Evolutionary conservation across 2,888 invertebrate species (phyloP).

Genomic region (Dorcus parallelipipedus): DNA sequence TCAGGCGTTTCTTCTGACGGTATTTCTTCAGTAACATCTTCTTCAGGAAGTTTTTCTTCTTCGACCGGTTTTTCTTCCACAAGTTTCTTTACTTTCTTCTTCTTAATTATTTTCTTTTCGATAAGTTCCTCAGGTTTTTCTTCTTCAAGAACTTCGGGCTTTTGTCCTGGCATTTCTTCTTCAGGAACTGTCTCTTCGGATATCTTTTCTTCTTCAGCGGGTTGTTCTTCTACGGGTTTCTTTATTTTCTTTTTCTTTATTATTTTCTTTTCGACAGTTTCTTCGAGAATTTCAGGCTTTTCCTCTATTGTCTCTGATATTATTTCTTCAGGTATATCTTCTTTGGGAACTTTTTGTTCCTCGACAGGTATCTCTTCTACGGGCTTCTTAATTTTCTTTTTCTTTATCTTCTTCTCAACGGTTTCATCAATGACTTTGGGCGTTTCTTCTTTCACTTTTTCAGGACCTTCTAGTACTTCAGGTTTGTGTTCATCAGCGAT

Average conservation of each 20-base stretch:
- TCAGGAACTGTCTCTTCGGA: conserved; percentile 12
- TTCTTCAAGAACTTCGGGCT: conserved; percentile 25
- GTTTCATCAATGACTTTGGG: conserved; percentile 2
- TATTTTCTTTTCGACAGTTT: conserved; percentile 2
- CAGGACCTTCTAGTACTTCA: conserved; percentile 12
- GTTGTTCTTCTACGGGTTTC: conserved; percentile 3
- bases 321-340: conserved; percentile 7
- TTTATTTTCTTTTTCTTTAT: conserved; percentile 7
- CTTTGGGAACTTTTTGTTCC: conserved; percentile 5
- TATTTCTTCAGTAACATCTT: conserved; percentile 16
- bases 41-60: conserved; percentile 15
- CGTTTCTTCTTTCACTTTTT: conserved; percentile 10
- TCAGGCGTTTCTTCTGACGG: background rate
- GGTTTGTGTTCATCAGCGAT: conserved; percentile 17
- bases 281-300: conserved; percentile 17
- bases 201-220: conserved; percentile 19
- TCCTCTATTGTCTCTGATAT: conserved; percentile 20
- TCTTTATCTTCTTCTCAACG: background rate
- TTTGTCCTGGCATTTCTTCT: conserved; percentile 20
- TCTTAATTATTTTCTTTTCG: conserved; percentile 27
- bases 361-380: conserved; percentile 8
- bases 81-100: conserved; percentile 26
- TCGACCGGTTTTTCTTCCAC: conserved; percentile 23
- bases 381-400: conserved; percentile 7
- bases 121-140: conserved; percentile 16